Base-by-base conservation (phyloP, 2,797 vertebrate species). In the Buphagus erythrorhynchus region DNA sequence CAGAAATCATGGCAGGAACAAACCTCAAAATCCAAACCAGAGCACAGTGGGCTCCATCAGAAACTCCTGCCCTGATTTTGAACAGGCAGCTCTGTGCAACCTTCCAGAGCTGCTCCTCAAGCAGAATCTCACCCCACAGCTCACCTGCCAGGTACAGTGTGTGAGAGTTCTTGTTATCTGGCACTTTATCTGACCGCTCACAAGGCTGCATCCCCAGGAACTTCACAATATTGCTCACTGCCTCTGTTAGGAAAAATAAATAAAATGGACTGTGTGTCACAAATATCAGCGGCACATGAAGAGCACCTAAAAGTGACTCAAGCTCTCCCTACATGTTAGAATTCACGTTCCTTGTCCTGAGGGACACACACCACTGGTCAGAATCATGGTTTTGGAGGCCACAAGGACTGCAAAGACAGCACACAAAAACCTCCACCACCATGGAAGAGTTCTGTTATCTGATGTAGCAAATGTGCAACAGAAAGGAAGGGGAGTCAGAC, bases 201-300 rank as follows among this genome's bases (percentile, higher is more conserved):
- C 98, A 98, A 38, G 98, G 98, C 73, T 98, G 98, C 98, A 98
- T 98, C 52, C 98, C 98, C 89, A 98, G 92, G 92, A 98, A 98
- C 80, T 98, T 98, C 85, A 98, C 97, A 2, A 98, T 98, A 43
- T 98, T 98, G 84, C 97, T 97, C 57, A 98, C 98, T 5, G 98
- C 98, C 97, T 98, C 98, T 98, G 96, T 83, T 54, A 43, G 46
- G 49, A 90, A 63, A 59, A 62, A 95, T 10, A 93, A 92, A 76
- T 19, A 45, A 75, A 66, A 42, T 24, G 21, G 28, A 45, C 7
- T 88, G 55, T 31, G 10, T 24, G 18, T 66, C 43, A 72, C 5
- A 8, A 8, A 1, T 35, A 28, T 17, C 13, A 48, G 29, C n/a
- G 26, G 58, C 59, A 35, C 59, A 57, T 13, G 65, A 43, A 68